Percentiles rank a stretch among this genome's conserved stretches.
Evolutionary conservation across 2,888 invertebrate species (phyloP).

Genomic region (Yponomeuta sedellus): DNA sequence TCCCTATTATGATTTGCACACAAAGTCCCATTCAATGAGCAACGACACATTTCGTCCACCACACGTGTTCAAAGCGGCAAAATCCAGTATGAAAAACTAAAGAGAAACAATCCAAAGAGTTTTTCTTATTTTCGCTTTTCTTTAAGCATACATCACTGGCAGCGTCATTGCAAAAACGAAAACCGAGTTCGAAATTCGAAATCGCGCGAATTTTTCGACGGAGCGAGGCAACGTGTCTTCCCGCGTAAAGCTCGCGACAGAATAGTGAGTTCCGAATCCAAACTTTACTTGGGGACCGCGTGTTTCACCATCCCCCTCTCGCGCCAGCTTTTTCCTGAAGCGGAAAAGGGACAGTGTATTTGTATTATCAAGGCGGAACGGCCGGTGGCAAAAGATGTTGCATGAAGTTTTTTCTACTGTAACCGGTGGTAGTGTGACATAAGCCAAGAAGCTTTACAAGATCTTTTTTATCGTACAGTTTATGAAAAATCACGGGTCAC

Average conservation of each 20-base stretch:
- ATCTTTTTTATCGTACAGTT: background rate
- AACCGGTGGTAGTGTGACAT: slow-evolving; percentile 13
- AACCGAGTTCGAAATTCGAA: slow-evolving; percentile 22
- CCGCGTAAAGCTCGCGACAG: slow-evolving; percentile 69
- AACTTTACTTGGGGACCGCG: slow-evolving; percentile 59
- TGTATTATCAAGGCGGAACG: slow-evolving; percentile 60
- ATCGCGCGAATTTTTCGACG: slow-evolving; percentile 16
- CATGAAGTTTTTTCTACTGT: slow-evolving; percentile 25
- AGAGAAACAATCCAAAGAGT: background rate
- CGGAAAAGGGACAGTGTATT: slow-evolving; percentile 21
- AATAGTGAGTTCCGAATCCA: slow-evolving; percentile 46
- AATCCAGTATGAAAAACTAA: slow-evolving; percentile 6
- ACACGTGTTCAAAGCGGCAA: slow-evolving; percentile 26
- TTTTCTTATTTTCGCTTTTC: background rate
- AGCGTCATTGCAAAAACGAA: background rate
- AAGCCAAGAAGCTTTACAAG: background rate
- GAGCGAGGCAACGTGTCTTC: slow-evolving; percentile 48
- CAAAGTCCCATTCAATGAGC: slow-evolving; percentile 44
- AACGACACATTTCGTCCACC: slow-evolving; percentile 40
- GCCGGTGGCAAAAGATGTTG: slow-evolving; percentile 39
- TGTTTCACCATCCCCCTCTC: slow-evolving; percentile 45
- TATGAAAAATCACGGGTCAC: background rate
- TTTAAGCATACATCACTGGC: background rate
- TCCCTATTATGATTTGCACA: slow-evolving; percentile 53
- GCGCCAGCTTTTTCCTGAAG: background rate